A percentile compares a stretch with the other conserved stretches of the same genome.
These are phyloP conservation scores for Apostichopus leukothele DNA, from an alignment of 53 echinoderm and acorn worm genomes.

Conservation along the genomic window DNA sequence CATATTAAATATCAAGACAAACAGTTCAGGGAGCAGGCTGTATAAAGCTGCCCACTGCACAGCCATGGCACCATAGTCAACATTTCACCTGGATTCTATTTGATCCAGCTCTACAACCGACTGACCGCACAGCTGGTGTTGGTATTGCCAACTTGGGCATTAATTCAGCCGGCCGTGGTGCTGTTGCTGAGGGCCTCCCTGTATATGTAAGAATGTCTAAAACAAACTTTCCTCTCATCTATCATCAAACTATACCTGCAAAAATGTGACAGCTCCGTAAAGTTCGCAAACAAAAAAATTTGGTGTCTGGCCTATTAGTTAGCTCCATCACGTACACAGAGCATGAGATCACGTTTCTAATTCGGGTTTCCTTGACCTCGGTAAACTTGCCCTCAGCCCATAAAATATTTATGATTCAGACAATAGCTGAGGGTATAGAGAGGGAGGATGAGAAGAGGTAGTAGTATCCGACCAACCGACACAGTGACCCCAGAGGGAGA, in stretches of 20 bases:
- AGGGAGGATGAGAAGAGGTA: neutral
- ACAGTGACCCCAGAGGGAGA: neutral
- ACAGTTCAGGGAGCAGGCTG: no score
- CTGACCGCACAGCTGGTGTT: no score
- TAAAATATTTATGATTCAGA: slow-evolving; percentile 27
- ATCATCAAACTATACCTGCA: neutral
- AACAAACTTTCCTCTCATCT: no score
- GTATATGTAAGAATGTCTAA: no score
- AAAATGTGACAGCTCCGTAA: neutral
- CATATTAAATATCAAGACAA: no score
- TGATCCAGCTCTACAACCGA: no score
- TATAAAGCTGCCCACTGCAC: no score
- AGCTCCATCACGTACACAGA: slow-evolving; percentile 36
- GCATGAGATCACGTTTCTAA: slow-evolving; percentile 27
- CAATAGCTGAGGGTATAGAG: neutral
- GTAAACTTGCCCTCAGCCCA: slow-evolving; percentile 12
- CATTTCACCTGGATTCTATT: no score
- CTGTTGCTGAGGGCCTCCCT: no score
- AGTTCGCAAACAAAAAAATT: neutral
- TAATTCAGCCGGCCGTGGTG: no score
- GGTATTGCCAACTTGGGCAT: no score
- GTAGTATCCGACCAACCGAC: neutral
- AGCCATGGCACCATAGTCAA: no score
- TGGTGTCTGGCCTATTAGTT: slow-evolving; percentile 21
- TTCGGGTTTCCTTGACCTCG: slow-evolving; percentile 28